phyloP scores from a whole-genome alignment of 2,888 invertebrate species.

The Elgonia sp. region DNA sequence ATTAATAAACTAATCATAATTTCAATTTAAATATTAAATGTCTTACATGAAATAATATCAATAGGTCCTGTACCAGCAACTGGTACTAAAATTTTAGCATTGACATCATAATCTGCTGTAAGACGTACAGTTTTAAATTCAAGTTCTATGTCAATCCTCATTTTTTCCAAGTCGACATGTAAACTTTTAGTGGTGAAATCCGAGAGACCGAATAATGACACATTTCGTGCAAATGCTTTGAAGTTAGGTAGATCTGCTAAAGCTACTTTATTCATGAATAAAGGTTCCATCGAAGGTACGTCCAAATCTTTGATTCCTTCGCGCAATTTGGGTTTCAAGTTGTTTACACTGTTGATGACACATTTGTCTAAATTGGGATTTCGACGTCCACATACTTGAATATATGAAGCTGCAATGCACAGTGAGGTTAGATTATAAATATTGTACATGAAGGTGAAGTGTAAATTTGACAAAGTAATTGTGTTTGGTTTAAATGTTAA shows the following conservation, averaged over 20 bases:
- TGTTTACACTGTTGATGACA: slow-evolving; percentile 78
- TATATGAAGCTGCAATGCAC: slow-evolving; percentile 81
- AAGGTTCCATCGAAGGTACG: slow-evolving; percentile 82
- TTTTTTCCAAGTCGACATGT: slow-evolving; percentile 78
- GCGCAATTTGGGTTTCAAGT: slow-evolving; percentile 74
- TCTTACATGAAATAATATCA: slow-evolving; percentile 79
- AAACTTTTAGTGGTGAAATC: slow-evolving; percentile 73
- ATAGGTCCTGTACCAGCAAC: slow-evolving; percentile 82
- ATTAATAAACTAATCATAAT: too few species aligned
- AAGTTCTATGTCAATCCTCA: slow-evolving; percentile 71
- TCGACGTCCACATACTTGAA: slow-evolving; percentile 82
- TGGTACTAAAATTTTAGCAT: slow-evolving; percentile 82
- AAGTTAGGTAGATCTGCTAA: slow-evolving; percentile 80
- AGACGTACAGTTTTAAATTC: slow-evolving; percentile 76
- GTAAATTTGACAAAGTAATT: too few species aligned
- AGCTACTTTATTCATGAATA: slow-evolving; percentile 79
- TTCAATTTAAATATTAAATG: slow-evolving; percentile 15
- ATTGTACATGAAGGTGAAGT: too few species aligned
- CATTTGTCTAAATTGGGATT: slow-evolving; percentile 83
- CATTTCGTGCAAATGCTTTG: slow-evolving; percentile 79
- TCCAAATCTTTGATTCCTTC: slow-evolving; percentile 84
- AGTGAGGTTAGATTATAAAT: background rate
- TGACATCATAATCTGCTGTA: slow-evolving; percentile 81
- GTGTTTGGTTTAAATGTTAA: too few species aligned
- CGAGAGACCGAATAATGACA: slow-evolving; percentile 80